Conservation (phyloP, 2,113 vertebrate genomes). For the Collichthys lucidus region DNA sequence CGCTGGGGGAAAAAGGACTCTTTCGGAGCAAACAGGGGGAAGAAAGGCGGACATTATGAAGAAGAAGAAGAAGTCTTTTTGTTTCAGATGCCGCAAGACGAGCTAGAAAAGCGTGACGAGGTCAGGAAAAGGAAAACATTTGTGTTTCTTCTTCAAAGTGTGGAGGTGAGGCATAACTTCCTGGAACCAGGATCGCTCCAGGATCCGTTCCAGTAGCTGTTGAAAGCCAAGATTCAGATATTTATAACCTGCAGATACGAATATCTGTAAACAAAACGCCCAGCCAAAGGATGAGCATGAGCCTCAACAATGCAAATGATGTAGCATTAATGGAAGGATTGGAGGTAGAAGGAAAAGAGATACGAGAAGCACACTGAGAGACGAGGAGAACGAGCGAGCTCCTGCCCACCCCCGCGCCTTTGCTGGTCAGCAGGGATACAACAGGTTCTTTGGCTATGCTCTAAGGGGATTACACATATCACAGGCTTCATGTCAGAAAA, state of each 20-base stretch:
- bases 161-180: constrained; percentile 1
- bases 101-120: neutral
- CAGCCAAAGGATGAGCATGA: neutral
- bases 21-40: constrained; percentile 28
- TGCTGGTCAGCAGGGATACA: constrained; percentile 57
- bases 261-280: constrained; percentile 35
- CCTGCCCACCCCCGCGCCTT: constrained; percentile 2
- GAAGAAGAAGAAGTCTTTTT: neutral
- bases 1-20: constrained; percentile 6
- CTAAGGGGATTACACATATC: constrained; percentile 75
- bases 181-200: constrained; percentile 1
- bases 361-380: constrained; percentile 3
- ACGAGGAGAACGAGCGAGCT: constrained; percentile 9
- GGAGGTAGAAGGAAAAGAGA: neutral
- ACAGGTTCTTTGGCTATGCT: constrained; percentile 59
- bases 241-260: constrained; percentile 38
- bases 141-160: constrained; percentile 8
- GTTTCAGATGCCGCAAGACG: neutral
- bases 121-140: neutral
- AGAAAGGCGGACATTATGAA: constrained; percentile 8
- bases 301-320: constrained; percentile 24
- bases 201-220: constrained; percentile 16
- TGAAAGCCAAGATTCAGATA: constrained; percentile 32
- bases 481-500: constrained; percentile 69
- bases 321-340: constrained; percentile 7